These are phyloP conservation scores for Melanargia galathea DNA, from an alignment of 2,888 invertebrate genomes.

Conservation along the genomic window DNA sequence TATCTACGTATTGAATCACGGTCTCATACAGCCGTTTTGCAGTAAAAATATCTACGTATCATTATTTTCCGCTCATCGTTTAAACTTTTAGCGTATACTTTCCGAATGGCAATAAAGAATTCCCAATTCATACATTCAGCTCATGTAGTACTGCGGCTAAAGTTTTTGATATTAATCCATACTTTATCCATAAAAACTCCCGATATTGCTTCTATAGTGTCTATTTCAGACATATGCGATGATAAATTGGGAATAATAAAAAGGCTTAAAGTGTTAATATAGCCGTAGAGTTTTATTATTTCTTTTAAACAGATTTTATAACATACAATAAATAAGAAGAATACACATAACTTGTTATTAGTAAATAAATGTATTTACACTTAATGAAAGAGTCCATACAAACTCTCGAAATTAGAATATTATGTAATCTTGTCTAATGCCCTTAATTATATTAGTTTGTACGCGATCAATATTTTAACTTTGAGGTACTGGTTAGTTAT, in stretches of 20 bases:
- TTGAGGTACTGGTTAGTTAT: too few relatives aligned
- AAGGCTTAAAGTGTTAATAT: constrained; percentile 13
- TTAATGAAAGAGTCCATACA: too few relatives aligned
- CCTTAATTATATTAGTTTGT: too few relatives aligned
- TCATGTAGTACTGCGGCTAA: constrained; percentile 37
- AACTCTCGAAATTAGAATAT: too few relatives aligned
- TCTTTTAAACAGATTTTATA: not conserved
- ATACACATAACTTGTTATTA: not conserved
- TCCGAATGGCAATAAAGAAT: constrained; percentile 32
- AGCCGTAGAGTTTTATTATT: not conserved
- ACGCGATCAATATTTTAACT: too few relatives aligned
- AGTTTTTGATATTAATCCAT: constrained; percentile 40
- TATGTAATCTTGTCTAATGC: too few relatives aligned
- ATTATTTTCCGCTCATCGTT: constrained; percentile 21
- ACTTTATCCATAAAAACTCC: constrained; percentile 46
- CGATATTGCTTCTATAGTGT: constrained; percentile 44
- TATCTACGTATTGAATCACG: constrained; percentile 2
- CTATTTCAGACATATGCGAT: constrained; percentile 43
- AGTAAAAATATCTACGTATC: constrained; percentile 21
- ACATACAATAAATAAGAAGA: not conserved
- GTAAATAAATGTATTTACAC: too few relatives aligned
- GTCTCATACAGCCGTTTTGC: constrained; percentile 12
- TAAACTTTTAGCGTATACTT: constrained; percentile 27
- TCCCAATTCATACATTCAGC: constrained; percentile 38
- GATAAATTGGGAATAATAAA: constrained; percentile 38